Conservation (phyloP, 1,140 invertebrate species). For the Zaprionus tsacasi region DNA sequence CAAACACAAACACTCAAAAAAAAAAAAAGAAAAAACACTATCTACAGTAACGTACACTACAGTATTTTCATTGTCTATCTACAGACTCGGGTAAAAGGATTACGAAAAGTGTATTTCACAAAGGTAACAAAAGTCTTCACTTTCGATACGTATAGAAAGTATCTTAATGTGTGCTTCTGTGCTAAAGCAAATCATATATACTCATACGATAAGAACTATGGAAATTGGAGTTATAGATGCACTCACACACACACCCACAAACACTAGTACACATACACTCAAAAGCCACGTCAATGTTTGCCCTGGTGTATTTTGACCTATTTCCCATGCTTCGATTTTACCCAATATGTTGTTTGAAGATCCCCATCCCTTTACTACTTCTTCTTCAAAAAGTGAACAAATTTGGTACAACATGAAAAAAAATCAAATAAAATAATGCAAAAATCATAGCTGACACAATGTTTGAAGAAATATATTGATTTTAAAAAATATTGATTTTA, state of each 20-base stretch:
- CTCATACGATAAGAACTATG: conserved; percentile 25
- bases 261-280: conserved; percentile 11
- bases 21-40: neutral
- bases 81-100: conserved; percentile 70
- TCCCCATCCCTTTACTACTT: conserved; percentile 18
- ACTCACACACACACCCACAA: conserved; percentile 9
- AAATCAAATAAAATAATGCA: conserved; percentile 52
- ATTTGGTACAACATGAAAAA: conserved; percentile 43
- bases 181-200: conserved; percentile 55
- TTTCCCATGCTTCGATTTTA: conserved; percentile 42
- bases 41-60: conserved; percentile 39
- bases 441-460: conserved; percentile 84
- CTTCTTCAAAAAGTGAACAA: conserved; percentile 47
- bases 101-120: conserved; percentile 58
- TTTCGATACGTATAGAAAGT: conserved; percentile 9
- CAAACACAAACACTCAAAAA: neutral
- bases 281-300: conserved; percentile 56
- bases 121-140: conserved; percentile 58
- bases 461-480: conserved; percentile 62
- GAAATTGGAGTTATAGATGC: conserved; percentile 27
- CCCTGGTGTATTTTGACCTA: conserved; percentile 34
- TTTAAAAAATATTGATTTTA: conserved; percentile 27
- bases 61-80: conserved; percentile 73
- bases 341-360: conserved; percentile 25
- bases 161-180: conserved; percentile 63